Conservation (phyloP, 2,113 vertebrate genomes). For the Machaerirhynchus nigripectus region DNA sequence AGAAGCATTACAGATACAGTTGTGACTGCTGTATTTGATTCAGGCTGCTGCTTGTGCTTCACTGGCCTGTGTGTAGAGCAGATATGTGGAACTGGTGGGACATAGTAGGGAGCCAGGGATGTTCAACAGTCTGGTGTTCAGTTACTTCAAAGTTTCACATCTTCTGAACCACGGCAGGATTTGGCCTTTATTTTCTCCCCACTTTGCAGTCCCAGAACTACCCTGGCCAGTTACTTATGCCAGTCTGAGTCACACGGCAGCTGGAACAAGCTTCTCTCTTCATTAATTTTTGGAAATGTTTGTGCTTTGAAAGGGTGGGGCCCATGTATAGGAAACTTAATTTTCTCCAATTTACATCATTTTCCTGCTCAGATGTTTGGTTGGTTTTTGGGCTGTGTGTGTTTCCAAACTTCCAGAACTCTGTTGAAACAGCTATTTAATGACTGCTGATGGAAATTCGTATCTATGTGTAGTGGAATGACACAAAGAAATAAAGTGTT, state of each 20-base stretch:
- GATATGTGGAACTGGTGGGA: not conserved
- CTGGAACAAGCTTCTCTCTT: not conserved
- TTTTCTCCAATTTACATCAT: not conserved
- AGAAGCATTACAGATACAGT: not conserved
- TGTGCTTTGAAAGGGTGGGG: not conserved
- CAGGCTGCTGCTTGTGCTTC: not conserved
- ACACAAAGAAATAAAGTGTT: not conserved
- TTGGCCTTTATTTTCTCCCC: not conserved
- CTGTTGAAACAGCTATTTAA: not conserved
- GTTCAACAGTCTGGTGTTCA: not conserved
- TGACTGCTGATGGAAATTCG: not conserved
- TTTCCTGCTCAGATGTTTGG: not conserved
- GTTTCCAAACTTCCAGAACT: not conserved
- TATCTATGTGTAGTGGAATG: not conserved
- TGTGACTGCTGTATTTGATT: not conserved
- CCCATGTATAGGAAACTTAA: not conserved
- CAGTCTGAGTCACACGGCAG: not conserved
- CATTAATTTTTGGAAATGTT: not conserved
- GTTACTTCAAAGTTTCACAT: not conserved
- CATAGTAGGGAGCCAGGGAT: not conserved
- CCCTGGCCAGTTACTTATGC: not conserved
- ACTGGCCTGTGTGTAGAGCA: not conserved
- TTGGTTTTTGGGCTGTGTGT: not conserved
- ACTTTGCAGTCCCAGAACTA: not conserved
- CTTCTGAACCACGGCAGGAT: not conserved